Conservation (phyloP, 1,140 invertebrate genomes). For the Charaxes varanes region DNA sequence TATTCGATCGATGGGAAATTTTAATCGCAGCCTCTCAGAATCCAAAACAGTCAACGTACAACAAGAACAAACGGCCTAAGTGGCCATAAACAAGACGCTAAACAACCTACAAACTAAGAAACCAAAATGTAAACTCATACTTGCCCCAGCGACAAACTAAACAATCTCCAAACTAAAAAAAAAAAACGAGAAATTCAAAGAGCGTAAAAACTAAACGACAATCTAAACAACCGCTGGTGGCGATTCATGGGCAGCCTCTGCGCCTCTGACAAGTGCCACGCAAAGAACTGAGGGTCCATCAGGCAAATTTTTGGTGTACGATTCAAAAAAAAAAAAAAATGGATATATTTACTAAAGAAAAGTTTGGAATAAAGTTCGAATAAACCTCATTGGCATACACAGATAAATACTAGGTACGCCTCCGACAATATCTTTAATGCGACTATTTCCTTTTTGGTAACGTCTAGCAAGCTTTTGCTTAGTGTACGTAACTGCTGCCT, state of each 20-base stretch:
- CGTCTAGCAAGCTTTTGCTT: too few relatives aligned
- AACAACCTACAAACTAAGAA: conserved; percentile 46
- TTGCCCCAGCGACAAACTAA: conserved; percentile 21
- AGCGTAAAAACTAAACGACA: conserved; percentile 30
- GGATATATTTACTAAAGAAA: too few relatives aligned
- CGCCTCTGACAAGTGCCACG: not conserved
- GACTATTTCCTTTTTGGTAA: too few relatives aligned
- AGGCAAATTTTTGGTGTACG: too few relatives aligned
- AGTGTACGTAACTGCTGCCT: too few relatives aligned
- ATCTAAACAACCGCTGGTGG: conserved; percentile 23
- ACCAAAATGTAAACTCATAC: conserved; percentile 26
- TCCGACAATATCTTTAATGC: too few relatives aligned
- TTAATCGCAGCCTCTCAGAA: too few relatives aligned
- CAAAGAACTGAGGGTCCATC: conserved; percentile 5
- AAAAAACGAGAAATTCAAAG: conserved; percentile 22
- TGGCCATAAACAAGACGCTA: conserved; percentile 42
- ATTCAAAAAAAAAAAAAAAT: too few relatives aligned
- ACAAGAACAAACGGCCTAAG: conserved; percentile 46
- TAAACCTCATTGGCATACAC: too few relatives aligned
- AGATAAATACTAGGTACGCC: too few relatives aligned
- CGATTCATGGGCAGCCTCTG: conserved; percentile 2
- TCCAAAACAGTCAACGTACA: conserved; percentile 60
- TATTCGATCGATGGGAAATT: too few relatives aligned
- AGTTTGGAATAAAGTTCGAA: too few relatives aligned
- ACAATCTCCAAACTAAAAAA: conserved; percentile 27